Base-by-base conservation (phyloP, 1,140 invertebrate species). In the Listronotus oregonensis region DNA sequence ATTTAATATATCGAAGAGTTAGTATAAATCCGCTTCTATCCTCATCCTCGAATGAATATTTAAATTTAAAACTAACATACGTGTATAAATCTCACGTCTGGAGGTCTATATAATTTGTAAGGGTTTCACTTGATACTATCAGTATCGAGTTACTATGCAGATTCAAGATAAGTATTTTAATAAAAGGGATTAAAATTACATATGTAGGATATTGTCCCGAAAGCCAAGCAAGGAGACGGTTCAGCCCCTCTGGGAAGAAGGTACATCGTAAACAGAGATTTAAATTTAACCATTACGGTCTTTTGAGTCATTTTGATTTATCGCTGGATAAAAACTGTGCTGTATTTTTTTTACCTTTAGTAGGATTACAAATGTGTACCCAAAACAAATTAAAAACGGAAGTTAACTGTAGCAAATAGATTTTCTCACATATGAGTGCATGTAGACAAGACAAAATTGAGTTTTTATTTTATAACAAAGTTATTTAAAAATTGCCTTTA, bases 251-350 rank as follows among this genome's bases (percentile, higher is more conserved):
- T 67, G 69, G 65, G 66, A 71, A 71, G 66, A 65, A 66, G 69
- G 65, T 71, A 70, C 61, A n/a, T 62, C 47, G 70, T 69, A 73
- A 71, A 71, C 68, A 71, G 46, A 59, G 71, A 73, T 71, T 72
- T 71, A 68, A 67, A 71, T 64, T 69, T 69, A 64, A 60, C 62
- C 66, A 71, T 73, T 66, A 70, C 66, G 64, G 62, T 52, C 56
- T 67, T 63, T 71, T 74, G 71, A 74, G 67, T 71, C 67, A 74
- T 73, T 74, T 74, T 68, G 73, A 74, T 74, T 70, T 70, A 70
- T 70, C 47, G 31, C 44, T 46, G 68, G 64, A 66, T 66, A 66
- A 66, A 54, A 59, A 52, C 17, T 65, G 50, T 60, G 55, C 55
- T 27, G 15, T 12, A 44, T 8, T 57, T 44, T 57, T 64, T 52